Conservation (phyloP, 1,140 invertebrate genomes). For the Diachasma alloeum region DNA sequence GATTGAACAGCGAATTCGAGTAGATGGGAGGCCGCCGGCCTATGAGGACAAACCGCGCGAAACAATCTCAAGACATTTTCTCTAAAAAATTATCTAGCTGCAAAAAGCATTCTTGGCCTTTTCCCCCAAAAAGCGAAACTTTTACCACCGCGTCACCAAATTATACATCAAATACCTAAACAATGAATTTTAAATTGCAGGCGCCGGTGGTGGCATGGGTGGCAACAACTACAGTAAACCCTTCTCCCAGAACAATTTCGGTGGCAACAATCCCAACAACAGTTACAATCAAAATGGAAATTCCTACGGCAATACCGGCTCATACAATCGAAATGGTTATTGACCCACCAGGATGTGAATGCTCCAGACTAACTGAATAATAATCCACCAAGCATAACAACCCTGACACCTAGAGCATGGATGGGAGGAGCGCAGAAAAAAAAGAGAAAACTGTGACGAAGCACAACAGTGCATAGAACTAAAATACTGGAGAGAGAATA, state of each 20-base stretch:
- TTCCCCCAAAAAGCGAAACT: no score
- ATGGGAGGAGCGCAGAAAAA: background rate
- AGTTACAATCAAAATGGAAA: conserved; percentile 54
- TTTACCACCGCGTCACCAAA: background rate
- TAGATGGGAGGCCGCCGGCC: no score
- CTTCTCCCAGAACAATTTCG: conserved; percentile 48
- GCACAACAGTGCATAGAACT: background rate
- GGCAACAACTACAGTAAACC: conserved; percentile 42
- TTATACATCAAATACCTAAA: background rate
- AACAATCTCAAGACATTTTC: no score
- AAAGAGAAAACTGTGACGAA: background rate
- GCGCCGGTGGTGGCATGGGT: conserved; percentile 39
- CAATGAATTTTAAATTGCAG: background rate
- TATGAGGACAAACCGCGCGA: no score
- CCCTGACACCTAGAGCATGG: background rate
- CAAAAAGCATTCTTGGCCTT: background rate
- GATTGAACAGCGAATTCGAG: no score
- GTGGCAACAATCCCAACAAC: conserved; percentile 38
- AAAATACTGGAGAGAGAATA: background rate
- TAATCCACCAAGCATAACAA: background rate
- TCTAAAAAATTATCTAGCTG: no score
- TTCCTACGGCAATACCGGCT: conserved; percentile 40
- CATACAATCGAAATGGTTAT: conserved; percentile 57
- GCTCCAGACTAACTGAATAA: background rate
- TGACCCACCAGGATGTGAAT: conserved; percentile 30